Conservation (phyloP, 2,888 invertebrate species). For the Pterostichus madidus region DNA sequence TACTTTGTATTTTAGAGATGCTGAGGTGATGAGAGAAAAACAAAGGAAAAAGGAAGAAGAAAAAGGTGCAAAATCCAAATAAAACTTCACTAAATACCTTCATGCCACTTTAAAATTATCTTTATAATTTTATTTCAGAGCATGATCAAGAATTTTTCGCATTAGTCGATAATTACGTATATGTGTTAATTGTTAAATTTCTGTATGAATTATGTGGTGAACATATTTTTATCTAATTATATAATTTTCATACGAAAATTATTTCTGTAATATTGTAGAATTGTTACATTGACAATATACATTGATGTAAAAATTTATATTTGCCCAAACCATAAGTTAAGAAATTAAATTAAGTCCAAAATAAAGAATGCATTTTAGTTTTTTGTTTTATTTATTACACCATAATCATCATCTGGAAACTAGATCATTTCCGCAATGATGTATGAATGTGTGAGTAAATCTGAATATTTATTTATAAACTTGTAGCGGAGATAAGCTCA, state of each 20-base stretch:
- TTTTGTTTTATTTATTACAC: conserved; percentile 29
- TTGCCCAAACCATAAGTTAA: conserved; percentile 33
- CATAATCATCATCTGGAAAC: conserved; percentile 1
- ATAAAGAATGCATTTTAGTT: conserved; percentile 45
- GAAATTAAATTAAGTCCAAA: conserved; percentile 38
- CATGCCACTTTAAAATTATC: conserved; percentile 12
- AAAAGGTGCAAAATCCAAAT: conserved; percentile 69
- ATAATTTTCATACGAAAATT: conserved; percentile 31
- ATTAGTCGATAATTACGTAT: conserved; percentile 30
- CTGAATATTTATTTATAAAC: conserved; percentile 2
- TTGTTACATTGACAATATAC: conserved; percentile 51
- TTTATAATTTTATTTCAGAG: conserved; percentile 7
- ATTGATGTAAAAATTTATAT: conserved; percentile 46
- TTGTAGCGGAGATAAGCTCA: neutral
- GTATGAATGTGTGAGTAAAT: neutral
- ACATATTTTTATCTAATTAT: conserved; percentile 31
- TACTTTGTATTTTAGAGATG: conserved; percentile 83
- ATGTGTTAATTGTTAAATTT: conserved; percentile 16
- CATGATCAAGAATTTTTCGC: conserved; percentile 19
- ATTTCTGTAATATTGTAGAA: conserved; percentile 21
- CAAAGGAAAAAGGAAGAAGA: conserved; percentile 87
- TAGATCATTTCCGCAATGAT: conserved; percentile 6
- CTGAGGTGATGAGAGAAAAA: conserved; percentile 93
- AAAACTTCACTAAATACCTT: conserved; percentile 46
- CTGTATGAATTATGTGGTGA: conserved; percentile 19